phyloP scores from a whole-genome alignment of 2,113 vertebrate genomes.

The Chloebia gouldiae region DNA sequence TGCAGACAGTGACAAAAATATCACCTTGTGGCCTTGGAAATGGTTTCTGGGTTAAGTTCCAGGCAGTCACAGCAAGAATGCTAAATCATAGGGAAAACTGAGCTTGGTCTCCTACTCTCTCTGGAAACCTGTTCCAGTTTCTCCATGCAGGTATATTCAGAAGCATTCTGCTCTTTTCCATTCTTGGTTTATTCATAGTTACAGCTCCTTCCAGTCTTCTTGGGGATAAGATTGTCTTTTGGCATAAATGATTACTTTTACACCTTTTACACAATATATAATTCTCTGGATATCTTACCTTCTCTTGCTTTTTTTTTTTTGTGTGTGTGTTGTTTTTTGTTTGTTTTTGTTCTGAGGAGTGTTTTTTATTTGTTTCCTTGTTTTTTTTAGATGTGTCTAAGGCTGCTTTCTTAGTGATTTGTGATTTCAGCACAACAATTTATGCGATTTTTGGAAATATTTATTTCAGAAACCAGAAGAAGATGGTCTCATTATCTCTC shows the following conservation, averaged over 20 bases:
- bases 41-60: not conserved
- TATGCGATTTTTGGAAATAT: not conserved
- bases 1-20: not conserved
- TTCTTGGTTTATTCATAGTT: not conserved
- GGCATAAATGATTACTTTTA: not conserved
- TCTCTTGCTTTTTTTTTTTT: not conserved
- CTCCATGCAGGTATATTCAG: not conserved
- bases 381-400: not conserved
- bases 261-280: not conserved
- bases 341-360: not conserved
- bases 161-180: not conserved
- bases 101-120: not conserved
- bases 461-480: not conserved
- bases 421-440: not conserved
- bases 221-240: not conserved
- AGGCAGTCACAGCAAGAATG: not conserved
- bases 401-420: not conserved
- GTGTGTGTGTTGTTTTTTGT: not conserved
- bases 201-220: not conserved
- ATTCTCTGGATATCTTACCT: not conserved
- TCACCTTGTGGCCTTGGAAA: not conserved
- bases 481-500: rapidly evolving
- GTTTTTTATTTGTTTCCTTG: not conserved
- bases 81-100: not conserved
- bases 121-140: not conserved